These are phyloP conservation scores for Callithrix jacchus DNA, from an alignment of 2,113 vertebrate species.

Conservation along the genomic window DNA sequence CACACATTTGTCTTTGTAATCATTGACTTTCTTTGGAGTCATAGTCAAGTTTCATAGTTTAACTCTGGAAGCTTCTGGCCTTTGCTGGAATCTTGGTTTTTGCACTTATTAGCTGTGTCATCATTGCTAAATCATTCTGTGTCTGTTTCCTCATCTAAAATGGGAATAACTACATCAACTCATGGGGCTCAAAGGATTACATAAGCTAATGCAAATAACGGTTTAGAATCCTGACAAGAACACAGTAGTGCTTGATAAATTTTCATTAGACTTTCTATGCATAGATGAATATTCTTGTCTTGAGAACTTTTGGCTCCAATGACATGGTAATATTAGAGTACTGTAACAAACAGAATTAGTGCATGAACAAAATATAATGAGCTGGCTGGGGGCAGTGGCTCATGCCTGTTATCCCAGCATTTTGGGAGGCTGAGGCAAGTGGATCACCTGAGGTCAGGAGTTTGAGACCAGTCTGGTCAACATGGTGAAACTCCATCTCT, in stretches of 20 bases:
- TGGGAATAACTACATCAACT: not conserved
- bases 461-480: too few species aligned
- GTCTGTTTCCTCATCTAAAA: constrained; percentile 31
- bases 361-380: not conserved
- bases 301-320: not conserved
- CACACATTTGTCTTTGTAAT: not conserved
- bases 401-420: too few species aligned
- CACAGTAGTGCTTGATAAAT: not conserved
- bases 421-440: too few species aligned
- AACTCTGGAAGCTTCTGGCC: not conserved
- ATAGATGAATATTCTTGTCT: not conserved
- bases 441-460: too few species aligned
- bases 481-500: too few species aligned
- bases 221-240: not conserved
- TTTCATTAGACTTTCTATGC: not conserved
- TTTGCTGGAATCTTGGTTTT: not conserved
- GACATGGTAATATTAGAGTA: not conserved
- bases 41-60: not conserved
- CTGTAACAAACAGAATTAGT: not conserved
- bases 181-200: not conserved
- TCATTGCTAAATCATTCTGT: not conserved
- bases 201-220: not conserved
- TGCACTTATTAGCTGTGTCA: not conserved
- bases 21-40: not conserved
- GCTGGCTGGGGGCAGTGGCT: too few species aligned